These are phyloP conservation scores for Poeciliopsis infans DNA, from an alignment of 2,797 vertebrate genomes.

Conservation along the genomic window DNA sequence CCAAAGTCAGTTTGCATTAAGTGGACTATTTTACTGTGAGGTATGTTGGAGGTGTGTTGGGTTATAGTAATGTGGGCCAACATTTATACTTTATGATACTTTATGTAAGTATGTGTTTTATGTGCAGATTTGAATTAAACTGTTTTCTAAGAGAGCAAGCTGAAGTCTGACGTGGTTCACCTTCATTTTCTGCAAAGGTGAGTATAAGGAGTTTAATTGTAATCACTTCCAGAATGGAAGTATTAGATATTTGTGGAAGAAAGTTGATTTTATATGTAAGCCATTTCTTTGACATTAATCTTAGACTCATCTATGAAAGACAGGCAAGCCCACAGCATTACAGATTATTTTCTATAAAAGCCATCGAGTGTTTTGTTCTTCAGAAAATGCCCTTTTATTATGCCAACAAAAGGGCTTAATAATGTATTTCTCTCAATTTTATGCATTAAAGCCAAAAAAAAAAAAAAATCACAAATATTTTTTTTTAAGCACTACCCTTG, in stretches of 20 bases:
- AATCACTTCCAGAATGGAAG: background rate
- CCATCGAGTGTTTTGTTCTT: too few species aligned
- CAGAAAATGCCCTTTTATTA: too few species aligned
- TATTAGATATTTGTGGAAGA: background rate
- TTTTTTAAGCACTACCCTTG: background rate
- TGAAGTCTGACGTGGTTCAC: slow-evolving; percentile 26
- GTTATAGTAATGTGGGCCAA: slow-evolving; percentile 76
- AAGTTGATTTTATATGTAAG: background rate
- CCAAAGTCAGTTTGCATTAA: slow-evolving; percentile 67
- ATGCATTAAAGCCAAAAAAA: background rate
- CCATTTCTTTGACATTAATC: background rate
- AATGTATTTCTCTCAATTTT: background rate
- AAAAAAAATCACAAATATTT: background rate
- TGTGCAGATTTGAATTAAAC: slow-evolving; percentile 80
- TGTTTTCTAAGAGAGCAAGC: slow-evolving; percentile 71
- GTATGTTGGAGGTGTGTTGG: slow-evolving; percentile 54
- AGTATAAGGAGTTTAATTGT: background rate
- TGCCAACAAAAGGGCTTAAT: background rate
- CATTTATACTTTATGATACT: slow-evolving; percentile 79
- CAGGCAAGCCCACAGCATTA: background rate
- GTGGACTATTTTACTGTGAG: slow-evolving; percentile 63
- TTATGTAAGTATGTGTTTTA: slow-evolving; percentile 81
- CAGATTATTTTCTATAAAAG: background rate
- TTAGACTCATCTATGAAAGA: background rate
- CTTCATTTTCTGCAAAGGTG: slow-evolving; percentile 28